These are phyloP conservation scores for Ctenopoma kingsleyae DNA, from an alignment of 2,797 vertebrate species.

Conservation along the genomic window DNA sequence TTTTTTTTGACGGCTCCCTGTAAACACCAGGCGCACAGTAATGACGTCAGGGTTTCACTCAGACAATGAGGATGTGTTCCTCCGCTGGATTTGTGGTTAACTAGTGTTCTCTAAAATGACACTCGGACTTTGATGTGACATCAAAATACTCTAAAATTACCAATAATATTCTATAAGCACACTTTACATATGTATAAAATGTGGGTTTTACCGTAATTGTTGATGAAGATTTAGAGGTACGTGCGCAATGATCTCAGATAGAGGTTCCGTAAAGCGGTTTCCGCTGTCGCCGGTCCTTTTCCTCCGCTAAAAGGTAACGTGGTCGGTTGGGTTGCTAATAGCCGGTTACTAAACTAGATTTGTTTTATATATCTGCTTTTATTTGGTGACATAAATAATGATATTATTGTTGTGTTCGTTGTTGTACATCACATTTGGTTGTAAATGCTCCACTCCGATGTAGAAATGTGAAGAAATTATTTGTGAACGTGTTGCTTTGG, in stretches of 20 bases:
- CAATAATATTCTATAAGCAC: rapidly evolving
- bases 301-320: slow-evolving; percentile 87
- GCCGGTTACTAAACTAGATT: slow-evolving; percentile 27
- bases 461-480: background rate
- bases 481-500: background rate
- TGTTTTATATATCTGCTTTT: rapidly evolving
- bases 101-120: slow-evolving; percentile 45
- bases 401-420: background rate
- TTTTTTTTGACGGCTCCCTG: slow-evolving; percentile 12
- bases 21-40: slow-evolving; percentile 72
- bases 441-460: rapidly evolving
- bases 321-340: slow-evolving; percentile 64
- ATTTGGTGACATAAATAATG: background rate
- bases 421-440: rapidly evolving
- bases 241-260: slow-evolving; percentile 68
- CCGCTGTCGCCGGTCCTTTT: slow-evolving; percentile 82
- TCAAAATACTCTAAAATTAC: rapidly evolving
- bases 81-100: slow-evolving; percentile 49
- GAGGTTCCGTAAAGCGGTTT: slow-evolving; percentile 69
- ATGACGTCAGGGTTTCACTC: slow-evolving; percentile 25
- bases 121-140: rapidly evolving
- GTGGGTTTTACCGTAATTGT: rapidly evolving
- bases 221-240: background rate
- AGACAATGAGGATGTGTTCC: slow-evolving; percentile 7
- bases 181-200: rapidly evolving